Conservation (phyloP, 2,888 invertebrate genomes). For the Strigamia crassipes region DNA sequence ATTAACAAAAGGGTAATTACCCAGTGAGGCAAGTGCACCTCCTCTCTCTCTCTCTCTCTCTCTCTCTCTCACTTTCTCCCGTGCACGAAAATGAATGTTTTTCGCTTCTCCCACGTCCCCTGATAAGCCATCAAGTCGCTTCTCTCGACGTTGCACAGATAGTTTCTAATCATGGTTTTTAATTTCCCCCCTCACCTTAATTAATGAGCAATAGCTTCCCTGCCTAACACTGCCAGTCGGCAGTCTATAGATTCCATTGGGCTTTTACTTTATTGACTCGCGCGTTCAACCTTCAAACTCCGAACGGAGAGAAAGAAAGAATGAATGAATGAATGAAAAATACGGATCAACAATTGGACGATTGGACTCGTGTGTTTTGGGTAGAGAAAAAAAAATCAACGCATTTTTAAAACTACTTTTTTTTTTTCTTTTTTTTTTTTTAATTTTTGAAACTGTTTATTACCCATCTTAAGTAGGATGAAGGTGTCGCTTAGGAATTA, state of each 20-base stretch:
- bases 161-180: slow-evolving; percentile 47
- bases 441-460: slow-evolving; percentile 15
- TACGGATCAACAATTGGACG: not conserved
- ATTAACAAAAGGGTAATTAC: slow-evolving; percentile 48
- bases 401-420: no score
- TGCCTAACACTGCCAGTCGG: slow-evolving; percentile 28
- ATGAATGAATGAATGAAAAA: not conserved
- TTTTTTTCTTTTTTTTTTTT: not conserved
- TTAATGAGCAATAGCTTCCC: slow-evolving; percentile 46
- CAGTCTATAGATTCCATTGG: slow-evolving; percentile 10
- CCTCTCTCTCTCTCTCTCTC: not conserved
- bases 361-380: no score
- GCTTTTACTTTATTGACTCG: slow-evolving; percentile 3
- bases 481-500: slow-evolving; percentile 45
- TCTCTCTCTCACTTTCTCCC: no score
- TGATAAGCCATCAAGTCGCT: slow-evolving; percentile 47
- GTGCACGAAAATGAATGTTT: slow-evolving; percentile 45
- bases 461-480: slow-evolving; percentile 43
- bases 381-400: not conserved
- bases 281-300: not conserved
- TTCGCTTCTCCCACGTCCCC: slow-evolving; percentile 33
- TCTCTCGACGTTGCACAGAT: slow-evolving; percentile 41
- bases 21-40: slow-evolving; percentile 22
- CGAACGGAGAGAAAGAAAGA: not conserved
- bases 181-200: slow-evolving; percentile 46